These are phyloP conservation scores for Uropetala carovei DNA, from an alignment of 2,888 invertebrate species.

Conservation along the genomic window DNA sequence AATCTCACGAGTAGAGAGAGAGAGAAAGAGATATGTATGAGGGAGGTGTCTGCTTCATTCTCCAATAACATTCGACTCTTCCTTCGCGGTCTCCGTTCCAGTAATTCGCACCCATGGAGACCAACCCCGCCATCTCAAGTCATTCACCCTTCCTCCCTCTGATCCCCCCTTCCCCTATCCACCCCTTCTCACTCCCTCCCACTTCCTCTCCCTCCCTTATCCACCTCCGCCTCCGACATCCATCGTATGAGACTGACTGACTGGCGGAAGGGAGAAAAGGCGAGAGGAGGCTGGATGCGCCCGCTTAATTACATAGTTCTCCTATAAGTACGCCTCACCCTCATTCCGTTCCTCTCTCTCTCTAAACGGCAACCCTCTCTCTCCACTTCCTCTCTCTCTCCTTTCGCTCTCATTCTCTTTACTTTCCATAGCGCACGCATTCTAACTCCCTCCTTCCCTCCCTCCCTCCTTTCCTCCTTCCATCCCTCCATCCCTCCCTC, in stretches of 20 bases:
- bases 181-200: not conserved
- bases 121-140: constrained; percentile 45
- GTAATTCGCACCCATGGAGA: constrained; percentile 45
- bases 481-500: too few species aligned
- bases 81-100: constrained; percentile 39
- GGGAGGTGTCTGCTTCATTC: not conserved
- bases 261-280: not conserved
- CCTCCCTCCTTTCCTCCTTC: too few species aligned
- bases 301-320: constrained; percentile 60
- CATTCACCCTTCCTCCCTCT: constrained; percentile 28
- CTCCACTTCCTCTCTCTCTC: not conserved
- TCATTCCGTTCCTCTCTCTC: not conserved
- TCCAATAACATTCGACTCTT: not conserved
- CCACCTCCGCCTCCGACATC: not conserved
- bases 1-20: not conserved
- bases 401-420: too few species aligned
- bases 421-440: too few species aligned
- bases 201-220: not conserved
- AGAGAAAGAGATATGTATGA: not conserved
- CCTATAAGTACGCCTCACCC: not conserved
- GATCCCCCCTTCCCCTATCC: not conserved
- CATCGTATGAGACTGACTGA: constrained; percentile 45
- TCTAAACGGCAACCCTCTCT: too few species aligned
- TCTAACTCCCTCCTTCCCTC: too few species aligned
- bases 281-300: not conserved